Evolutionary conservation across 1,140 invertebrate species (phyloP), one percentile per base, ranked within the genome.

Genomic region (Hestina assimilis): DNA sequence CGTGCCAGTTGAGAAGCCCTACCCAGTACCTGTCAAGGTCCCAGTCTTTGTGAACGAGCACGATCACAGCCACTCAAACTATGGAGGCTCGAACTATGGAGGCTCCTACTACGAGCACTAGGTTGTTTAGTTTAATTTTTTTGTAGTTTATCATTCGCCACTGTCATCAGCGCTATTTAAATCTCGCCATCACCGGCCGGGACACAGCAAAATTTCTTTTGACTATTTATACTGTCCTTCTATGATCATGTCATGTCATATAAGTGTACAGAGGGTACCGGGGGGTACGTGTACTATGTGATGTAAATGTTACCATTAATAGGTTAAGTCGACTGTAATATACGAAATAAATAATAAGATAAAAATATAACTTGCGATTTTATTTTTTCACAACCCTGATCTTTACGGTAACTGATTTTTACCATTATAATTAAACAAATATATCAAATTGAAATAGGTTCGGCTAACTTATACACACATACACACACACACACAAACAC

Each of bases 1-100:
- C 31, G 78, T 91, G 6, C 79, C 87, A 0, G 89, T 92, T 0
- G 89, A 91, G 54, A 91, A 84, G 59, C 90, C 89, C n/a, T 86
- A 90, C 15, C 89, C 91, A 3, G 86, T 89, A 1, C 89, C 92
- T 59, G 91, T 92, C 12, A 91, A 91, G 66, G 88, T 91, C 47
- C 89, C 85, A 21, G 87, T 89, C 1, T 69, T 77, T 42, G 59
- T 83, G 59, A 65, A 60, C 48, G 79, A 75, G n/a, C 69, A 82
- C 69, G 64, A 72, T 26, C 57, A 58, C 41, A 55, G 73, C 62
- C 55, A 68, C 53, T 61, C 52, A 51, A 38, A 56, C 40, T 40
- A 62, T 58, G 72, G 53, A 61, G 82, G 79, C 53, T 63, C 65
- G 59, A 77, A 70, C 56, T 53, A 72, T 52, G 81, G 89, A 66